phyloP scores from a whole-genome alignment of 2,113 vertebrate species.

The Pseudorhombus dupliciocellatus region DNA sequence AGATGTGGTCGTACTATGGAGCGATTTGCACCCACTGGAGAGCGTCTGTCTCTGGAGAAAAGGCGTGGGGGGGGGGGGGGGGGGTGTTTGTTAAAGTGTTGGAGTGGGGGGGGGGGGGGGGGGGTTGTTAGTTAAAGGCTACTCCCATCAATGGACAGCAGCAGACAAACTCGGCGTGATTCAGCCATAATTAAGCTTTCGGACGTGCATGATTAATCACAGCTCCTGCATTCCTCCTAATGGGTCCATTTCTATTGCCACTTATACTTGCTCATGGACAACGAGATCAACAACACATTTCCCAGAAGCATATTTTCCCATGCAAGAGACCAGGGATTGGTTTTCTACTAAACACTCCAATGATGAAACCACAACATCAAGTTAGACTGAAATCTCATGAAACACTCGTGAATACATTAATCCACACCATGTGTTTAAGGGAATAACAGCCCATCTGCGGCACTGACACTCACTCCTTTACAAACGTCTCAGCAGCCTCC shows the following conservation, averaged over 20 bases:
- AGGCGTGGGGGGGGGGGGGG: too few species aligned
- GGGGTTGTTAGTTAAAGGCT: conserved; percentile 25
- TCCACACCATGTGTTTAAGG: conserved; percentile 15
- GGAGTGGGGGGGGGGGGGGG: too few species aligned
- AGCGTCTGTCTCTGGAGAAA: not conserved
- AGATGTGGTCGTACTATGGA: not conserved
- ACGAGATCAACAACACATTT: conserved; percentile 38
- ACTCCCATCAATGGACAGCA: conserved; percentile 60
- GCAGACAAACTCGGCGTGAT: conserved; percentile 56
- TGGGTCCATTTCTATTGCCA: conserved; percentile 50
- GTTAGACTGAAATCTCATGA: conserved; percentile 4
- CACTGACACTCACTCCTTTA: not conserved
- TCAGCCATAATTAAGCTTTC: conserved; percentile 64
- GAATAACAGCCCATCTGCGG: conserved; percentile 26
- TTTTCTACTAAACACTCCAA: not conserved
- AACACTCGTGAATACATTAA: conserved; percentile 25
- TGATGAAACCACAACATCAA: not conserved
- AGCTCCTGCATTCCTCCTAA: conserved; percentile 29
- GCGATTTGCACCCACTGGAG: conserved; percentile 1
- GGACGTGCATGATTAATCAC: conserved; percentile 63
- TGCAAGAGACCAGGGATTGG: too few species aligned
- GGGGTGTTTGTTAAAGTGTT: conserved; percentile 27
- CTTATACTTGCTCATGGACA: conserved; percentile 31
- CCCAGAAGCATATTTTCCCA: not conserved
- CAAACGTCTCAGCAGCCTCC: conserved; percentile 11